Percentiles rank a stretch among this genome's conserved stretches.
Conservation (phyloP, 2,888 invertebrate species). For the Petrophora chlorosata region DNA sequence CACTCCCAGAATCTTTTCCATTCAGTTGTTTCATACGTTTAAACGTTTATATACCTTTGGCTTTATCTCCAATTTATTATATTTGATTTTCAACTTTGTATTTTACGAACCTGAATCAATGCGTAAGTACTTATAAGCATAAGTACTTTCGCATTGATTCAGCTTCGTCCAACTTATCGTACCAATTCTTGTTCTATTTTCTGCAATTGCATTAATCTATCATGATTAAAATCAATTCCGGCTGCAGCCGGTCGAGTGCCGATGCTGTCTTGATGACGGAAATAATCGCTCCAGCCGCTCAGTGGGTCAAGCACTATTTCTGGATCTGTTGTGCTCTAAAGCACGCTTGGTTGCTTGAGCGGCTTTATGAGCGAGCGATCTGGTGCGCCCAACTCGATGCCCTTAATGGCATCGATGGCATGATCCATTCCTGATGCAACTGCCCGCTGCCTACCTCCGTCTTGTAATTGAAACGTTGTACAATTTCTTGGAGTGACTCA, state of each 20-base stretch:
- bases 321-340: slow-evolving; percentile 72
- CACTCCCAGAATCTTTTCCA: too few relatives aligned
- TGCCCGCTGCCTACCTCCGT: slow-evolving; percentile 31
- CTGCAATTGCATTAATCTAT: slow-evolving; percentile 48
- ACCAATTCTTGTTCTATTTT: slow-evolving; percentile 28
- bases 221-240: slow-evolving; percentile 58
- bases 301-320: slow-evolving; percentile 82
- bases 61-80: too few relatives aligned
- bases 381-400: slow-evolving; percentile 48
- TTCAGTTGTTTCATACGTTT: too few relatives aligned
- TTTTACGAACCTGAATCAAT: too few relatives aligned
- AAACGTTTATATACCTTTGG: too few relatives aligned
- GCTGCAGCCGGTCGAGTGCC: slow-evolving; percentile 47
- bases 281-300: slow-evolving; percentile 80
- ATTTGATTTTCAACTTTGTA: too few relatives aligned
- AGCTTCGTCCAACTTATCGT: slow-evolving; percentile 2
- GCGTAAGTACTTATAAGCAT: too few relatives aligned
- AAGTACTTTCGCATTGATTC: neutral
- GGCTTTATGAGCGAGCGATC: slow-evolving; percentile 63
- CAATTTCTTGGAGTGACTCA: slow-evolving; percentile 21
- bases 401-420: slow-evolving; percentile 56
- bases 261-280: slow-evolving; percentile 74
- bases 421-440: slow-evolving; percentile 51
- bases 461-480: slow-evolving; percentile 30
- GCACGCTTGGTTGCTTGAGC: slow-evolving; percentile 67